A percentile compares a stretch with the other conserved stretches of the same genome.
phyloP scores from a whole-genome alignment of 2,113 vertebrate species.

The Myiozetetes cayanensis region DNA sequence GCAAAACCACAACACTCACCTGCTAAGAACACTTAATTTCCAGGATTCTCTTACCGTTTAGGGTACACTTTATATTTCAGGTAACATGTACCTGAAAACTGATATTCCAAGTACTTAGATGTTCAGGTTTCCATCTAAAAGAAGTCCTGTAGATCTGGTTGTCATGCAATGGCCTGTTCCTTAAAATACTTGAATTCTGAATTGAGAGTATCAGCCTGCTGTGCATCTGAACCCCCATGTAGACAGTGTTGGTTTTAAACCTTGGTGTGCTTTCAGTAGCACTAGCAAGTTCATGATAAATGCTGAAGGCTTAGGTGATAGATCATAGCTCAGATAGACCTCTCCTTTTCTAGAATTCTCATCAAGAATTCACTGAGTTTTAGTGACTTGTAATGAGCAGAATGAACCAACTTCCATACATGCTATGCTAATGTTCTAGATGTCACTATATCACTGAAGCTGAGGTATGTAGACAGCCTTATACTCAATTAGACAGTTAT shows the following conservation, averaged over 20 bases:
- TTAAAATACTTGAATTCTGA: not conserved
- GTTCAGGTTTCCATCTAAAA: not conserved
- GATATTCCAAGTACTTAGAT: not conserved
- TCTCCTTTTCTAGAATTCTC: not conserved
- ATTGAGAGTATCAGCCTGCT: not conserved
- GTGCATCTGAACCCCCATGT: not conserved
- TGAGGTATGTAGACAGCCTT: not conserved
- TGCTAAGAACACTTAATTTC: not conserved
- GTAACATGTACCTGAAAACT: rapidly evolving
- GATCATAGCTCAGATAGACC: not conserved
- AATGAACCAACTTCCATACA: not conserved
- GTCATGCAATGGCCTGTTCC: not conserved
- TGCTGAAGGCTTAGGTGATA: not conserved
- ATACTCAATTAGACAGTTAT: not conserved
- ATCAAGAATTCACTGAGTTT: not conserved
- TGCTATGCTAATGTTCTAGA: not conserved
- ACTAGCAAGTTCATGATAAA: not conserved
- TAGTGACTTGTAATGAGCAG: not conserved
- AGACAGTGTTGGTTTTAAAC: not conserved
- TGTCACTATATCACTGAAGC: not conserved
- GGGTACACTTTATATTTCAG: not conserved
- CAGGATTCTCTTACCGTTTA: not conserved
- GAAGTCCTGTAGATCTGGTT: not conserved
- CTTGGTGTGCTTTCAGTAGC: not conserved
- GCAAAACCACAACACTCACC: too few relatives aligned